Evolutionary conservation across 1,140 invertebrate genomes (phyloP), one percentile per base, ranked within the genome.

Genomic region (Drosophila elegans): DNA sequence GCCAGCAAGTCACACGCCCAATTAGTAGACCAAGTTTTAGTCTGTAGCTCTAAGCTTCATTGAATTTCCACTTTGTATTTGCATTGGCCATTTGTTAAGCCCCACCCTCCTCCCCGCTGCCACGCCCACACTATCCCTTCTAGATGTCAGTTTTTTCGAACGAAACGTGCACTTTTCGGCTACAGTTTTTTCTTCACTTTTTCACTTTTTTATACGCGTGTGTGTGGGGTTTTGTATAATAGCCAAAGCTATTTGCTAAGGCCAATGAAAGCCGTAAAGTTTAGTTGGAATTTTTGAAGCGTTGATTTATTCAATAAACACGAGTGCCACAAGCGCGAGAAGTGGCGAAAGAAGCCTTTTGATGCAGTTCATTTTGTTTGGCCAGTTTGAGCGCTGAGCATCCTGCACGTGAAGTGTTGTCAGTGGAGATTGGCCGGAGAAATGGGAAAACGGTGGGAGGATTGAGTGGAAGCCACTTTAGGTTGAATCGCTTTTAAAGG

Each of bases 31-130:
- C 79, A 89, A 88, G 84, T 88, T 75, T 86, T 77, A 85, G 82
- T 89, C 78, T 79, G 64, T 75, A 80, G 84, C 63, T 75, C 84
- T 78, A 84, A 88, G 84, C 84, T 89, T 89, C 84, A 88, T 88
- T 88, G 84, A 89, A 79, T 88, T 89, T 72, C 67, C 79, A 88
- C 83, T 86, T 88, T 88, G 59, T 78, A 88, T 88, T 88, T 88
- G 84, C 84, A 88, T 88, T 89, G 72, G 73, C 63, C 80, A 82
- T 76, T 71, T 75, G 59, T 78, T 76, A 36, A 38, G 39, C 63
- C 34, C 21, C n/a, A 29, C 10, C 45, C 5, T 3, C 32, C 29
- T 29, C 29, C 11, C 34, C 36, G 36, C 45, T n/a, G 9, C 25
- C 36, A 41, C 36, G 21, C 27, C 34, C 45, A 25, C 36, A 12